Conservation (phyloP, 2,113 vertebrate species). For the Passerina amoena region DNA sequence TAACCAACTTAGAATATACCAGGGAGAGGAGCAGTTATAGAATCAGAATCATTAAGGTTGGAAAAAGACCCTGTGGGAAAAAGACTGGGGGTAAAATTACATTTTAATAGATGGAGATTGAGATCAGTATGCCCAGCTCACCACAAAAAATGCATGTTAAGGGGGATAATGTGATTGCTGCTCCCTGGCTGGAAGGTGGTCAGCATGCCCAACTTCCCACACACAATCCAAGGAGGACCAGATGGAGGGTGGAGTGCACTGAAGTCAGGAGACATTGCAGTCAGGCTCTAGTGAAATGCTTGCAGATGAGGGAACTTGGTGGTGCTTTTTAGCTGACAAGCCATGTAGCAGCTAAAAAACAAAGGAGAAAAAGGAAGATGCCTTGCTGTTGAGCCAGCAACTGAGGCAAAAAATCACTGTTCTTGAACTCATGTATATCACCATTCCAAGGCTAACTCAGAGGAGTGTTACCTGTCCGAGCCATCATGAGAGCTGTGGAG, state of each 20-base stretch:
- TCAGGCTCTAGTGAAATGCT: background rate
- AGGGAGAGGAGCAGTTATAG: background rate
- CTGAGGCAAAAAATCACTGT: background rate
- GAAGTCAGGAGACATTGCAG: background rate
- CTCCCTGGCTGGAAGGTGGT: fast-evolving
- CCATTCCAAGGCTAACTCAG: background rate
- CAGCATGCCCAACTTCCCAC: background rate
- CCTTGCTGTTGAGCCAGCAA: background rate
- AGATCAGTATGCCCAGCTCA: background rate
- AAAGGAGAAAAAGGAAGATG: background rate
- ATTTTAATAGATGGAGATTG: background rate
- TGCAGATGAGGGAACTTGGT: background rate
- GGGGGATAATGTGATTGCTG: background rate
- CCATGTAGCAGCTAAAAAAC: background rate
- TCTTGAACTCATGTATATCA: background rate
- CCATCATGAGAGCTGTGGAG: too few species aligned
- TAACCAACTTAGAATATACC: background rate
- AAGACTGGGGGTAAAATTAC: background rate
- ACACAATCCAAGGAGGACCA: background rate
- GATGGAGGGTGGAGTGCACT: fast-evolving
- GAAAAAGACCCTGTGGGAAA: background rate
- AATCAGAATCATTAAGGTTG: background rate
- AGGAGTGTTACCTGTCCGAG: background rate
- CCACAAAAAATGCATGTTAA: background rate
- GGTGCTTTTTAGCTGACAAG: background rate